These are phyloP conservation scores for Agrenia bidenticulata DNA, from an alignment of 2,888 invertebrate genomes.

Conservation along the genomic window DNA sequence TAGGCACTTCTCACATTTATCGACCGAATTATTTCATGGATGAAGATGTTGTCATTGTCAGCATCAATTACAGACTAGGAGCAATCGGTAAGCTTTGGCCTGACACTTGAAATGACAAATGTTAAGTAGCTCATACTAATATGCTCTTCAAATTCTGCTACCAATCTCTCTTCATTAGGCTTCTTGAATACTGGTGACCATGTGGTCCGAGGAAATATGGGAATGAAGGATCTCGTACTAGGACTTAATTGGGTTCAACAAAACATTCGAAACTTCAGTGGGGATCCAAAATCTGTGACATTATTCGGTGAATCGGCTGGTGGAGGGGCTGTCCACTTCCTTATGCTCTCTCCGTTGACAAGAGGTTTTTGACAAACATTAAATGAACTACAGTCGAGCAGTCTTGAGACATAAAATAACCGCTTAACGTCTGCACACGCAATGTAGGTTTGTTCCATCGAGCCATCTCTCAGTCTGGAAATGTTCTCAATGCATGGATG, in stretches of 20 bases:
- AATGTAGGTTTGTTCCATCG: slow-evolving; percentile 34
- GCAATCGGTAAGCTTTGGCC: slow-evolving; percentile 25
- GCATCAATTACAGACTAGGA: slow-evolving; percentile 37
- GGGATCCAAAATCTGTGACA: slow-evolving; percentile 30
- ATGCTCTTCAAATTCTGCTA: not conserved
- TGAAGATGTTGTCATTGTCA: slow-evolving; percentile 32
- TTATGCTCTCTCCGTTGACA: slow-evolving; percentile 35
- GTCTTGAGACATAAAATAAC: too few species aligned
- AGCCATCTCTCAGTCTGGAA: slow-evolving; percentile 40
- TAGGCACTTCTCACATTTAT: slow-evolving; percentile 37
- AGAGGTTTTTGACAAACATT: too few species aligned
- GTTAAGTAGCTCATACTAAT: not conserved
- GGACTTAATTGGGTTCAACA: slow-evolving; percentile 33
- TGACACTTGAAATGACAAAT: not conserved
- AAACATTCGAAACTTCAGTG: slow-evolving; percentile 33
- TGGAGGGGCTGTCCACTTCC: slow-evolving; percentile 41
- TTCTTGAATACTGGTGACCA: slow-evolving; percentile 41
- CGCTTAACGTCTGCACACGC: too few species aligned
- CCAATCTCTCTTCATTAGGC: too few species aligned
- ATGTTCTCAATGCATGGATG: slow-evolving; percentile 31
- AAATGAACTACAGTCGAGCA: too few species aligned
- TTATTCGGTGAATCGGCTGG: slow-evolving; percentile 31
- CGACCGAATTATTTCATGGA: slow-evolving; percentile 34
- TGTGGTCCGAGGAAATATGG: slow-evolving; percentile 34
- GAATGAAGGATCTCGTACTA: slow-evolving; percentile 38